Base-by-base conservation (phyloP, 2,113 vertebrate species). In the Zootoca vivipara region DNA sequence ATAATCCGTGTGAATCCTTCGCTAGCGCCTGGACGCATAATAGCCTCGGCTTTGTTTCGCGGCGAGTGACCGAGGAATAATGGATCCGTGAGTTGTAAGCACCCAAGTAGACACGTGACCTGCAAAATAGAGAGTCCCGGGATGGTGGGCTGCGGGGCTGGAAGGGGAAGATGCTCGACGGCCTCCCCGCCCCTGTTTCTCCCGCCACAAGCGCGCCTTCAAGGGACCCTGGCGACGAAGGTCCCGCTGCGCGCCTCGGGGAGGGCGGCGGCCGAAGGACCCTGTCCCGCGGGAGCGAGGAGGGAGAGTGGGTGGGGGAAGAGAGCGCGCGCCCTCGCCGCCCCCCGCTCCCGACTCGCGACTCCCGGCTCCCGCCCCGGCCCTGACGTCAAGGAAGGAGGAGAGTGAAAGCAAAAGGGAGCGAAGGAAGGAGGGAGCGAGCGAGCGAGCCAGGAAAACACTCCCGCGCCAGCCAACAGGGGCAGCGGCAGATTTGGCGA, bases 341-440 rank as follows among this genome's bases (percentile, higher is more conserved):
- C 12, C 5, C 80, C 58, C 62, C 12, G 38, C 58, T 33, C 58
- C 24, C 78, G 30, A 46, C 58, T 24, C 26, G 58, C n/a, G 28
- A 3, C 24, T 33, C 80, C 90, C 16, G 69, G 1, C 46, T 38
- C 82, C 87, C 86, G 74, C 89, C 75, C 42, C 33, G 20, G 38
- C 12, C 56, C 72, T 92, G 89, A 92, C 89, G 91, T 86, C 84
- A 87, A 78, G 87, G 78, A 52, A 83, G 81, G 85, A 16, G 72
- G 69, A 85, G 89, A 80, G 46, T 42, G 64, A 10, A 78, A 64
- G 78, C 13, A 83, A 65, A 74, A 52, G 67, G 65, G 85, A 80
- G 83, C 26, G 83, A 56, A 64, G 64, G 70, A 82, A 82, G 74
- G 69, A 58, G 67, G 22, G 72, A 5, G 42, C 58, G 20, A 58